phyloP scores from a whole-genome alignment of 2,797 vertebrate genomes.

The Coccyzus lansbergi region DNA sequence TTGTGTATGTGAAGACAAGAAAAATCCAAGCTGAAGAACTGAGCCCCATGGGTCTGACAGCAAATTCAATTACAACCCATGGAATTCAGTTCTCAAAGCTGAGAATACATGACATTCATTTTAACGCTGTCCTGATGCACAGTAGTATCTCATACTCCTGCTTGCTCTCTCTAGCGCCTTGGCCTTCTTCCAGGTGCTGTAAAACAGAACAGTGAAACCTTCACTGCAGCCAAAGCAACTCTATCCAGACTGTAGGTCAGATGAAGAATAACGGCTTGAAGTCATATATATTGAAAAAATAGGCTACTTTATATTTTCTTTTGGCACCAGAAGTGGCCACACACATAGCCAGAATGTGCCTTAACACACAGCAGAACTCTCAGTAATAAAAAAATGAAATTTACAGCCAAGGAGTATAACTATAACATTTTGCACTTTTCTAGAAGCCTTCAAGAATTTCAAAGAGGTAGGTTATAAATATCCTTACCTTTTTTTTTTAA shows the following conservation, averaged over 20 bases:
- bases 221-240: background rate
- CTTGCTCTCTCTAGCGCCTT: background rate
- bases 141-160: background rate
- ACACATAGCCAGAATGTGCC: background rate
- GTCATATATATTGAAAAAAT: background rate
- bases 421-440: background rate
- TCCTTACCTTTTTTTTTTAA: background rate
- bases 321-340: background rate
- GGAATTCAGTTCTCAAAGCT: constrained; percentile 84
- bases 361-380: background rate
- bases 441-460: background rate
- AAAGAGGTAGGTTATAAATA: background rate
- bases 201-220: constrained; percentile 49
- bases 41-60: constrained; percentile 76
- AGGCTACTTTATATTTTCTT: background rate
- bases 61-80: constrained; percentile 72
- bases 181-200: constrained; percentile 32
- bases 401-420: background rate
- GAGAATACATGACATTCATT: constrained; percentile 58
- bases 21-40: constrained; percentile 81
- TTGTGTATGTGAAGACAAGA: constrained; percentile 44
- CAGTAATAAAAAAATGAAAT: background rate
- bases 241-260: background rate
- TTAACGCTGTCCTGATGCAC: background rate
- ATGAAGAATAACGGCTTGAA: background rate